Conservation (phyloP, 2,113 vertebrate species). For the Leuciscus idus region DNA sequence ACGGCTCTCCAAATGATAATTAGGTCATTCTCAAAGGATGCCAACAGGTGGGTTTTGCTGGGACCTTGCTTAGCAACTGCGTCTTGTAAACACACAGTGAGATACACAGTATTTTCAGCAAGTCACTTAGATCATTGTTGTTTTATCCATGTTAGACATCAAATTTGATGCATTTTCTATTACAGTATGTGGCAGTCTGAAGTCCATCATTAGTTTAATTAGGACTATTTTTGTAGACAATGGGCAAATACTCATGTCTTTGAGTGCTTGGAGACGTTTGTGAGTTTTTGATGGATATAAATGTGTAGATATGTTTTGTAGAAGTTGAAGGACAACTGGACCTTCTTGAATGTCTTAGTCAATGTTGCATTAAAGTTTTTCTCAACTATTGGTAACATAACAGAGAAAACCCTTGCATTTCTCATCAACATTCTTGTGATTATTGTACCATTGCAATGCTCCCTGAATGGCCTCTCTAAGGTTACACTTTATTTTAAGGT, state of each 20-base stretch:
- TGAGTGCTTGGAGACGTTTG: background rate
- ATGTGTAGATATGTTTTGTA: background rate
- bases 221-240: background rate
- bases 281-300: background rate
- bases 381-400: background rate
- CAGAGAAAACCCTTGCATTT: background rate
- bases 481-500: no score
- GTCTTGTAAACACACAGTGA: slow-evolving; percentile 10
- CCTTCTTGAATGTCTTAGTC: background rate
- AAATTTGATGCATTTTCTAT: background rate
- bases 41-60: background rate
- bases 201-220: background rate
- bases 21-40: slow-evolving; percentile 17
- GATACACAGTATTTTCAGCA: background rate
- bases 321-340: background rate
- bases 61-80: slow-evolving; percentile 25
- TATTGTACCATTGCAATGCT: background rate
- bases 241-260: background rate
- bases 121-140: background rate
- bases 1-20: background rate
- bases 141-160: background rate
- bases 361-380: background rate
- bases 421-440: background rate
- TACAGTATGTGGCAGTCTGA: background rate
- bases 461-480: no score